Conservation (phyloP, 2,113 vertebrate genomes). For the Hiodon tergisus region DNA sequence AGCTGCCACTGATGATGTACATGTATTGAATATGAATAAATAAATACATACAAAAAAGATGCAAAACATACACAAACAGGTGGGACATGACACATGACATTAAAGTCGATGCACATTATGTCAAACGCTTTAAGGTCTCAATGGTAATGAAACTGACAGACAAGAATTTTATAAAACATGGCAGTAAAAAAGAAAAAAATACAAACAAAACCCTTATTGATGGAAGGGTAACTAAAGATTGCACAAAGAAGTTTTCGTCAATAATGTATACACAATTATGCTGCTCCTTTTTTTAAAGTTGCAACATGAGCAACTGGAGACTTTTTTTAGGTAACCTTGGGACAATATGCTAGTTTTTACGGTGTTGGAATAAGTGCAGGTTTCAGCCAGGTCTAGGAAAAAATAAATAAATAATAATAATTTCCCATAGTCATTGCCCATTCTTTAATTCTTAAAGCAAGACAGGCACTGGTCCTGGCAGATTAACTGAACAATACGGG, state of each 20-base stretch:
- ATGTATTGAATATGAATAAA: conserved; percentile 32
- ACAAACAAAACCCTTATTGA: neutral
- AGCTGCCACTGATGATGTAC: conserved; percentile 31
- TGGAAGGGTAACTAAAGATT: neutral
- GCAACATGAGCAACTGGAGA: neutral
- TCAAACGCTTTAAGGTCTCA: neutral
- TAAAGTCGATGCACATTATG: neutral
- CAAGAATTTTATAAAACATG: neutral
- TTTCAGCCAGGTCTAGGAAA: neutral
- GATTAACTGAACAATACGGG: no score
- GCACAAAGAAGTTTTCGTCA: neutral
- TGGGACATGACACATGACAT: neutral
- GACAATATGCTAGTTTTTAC: neutral
- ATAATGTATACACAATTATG: neutral
- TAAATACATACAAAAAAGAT: conserved; percentile 36
- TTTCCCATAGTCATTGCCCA: no score
- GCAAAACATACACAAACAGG: neutral
- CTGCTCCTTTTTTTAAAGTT: neutral
- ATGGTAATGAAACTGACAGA: neutral
- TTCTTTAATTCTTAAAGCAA: conserved; percentile 9
- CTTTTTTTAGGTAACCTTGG: neutral
- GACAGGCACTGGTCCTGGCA: conserved; percentile 19
- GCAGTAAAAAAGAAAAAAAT: neutral
- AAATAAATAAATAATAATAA: conserved; percentile 24
- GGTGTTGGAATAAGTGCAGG: neutral